phyloP scores from a whole-genome alignment of 2,888 invertebrate genomes.

The Mythimna albipuncta region DNA sequence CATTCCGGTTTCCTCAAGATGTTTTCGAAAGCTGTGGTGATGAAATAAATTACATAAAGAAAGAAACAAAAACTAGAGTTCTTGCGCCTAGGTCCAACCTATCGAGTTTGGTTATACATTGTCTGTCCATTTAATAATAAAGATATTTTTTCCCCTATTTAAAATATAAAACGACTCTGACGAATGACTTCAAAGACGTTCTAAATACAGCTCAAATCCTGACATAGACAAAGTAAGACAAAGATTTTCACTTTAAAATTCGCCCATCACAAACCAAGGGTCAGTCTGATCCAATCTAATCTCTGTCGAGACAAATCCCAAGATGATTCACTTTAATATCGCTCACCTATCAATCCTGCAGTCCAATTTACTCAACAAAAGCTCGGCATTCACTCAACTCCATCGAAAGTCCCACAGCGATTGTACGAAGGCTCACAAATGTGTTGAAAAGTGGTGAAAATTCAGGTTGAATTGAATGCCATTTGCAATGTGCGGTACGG shows the following conservation, averaged over 20 bases:
- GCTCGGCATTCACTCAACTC: conserved; percentile 36
- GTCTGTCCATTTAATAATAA: too few relatives aligned
- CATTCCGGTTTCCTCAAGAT: too few relatives aligned
- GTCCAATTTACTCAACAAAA: conserved; percentile 50
- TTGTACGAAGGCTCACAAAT: conserved; percentile 48
- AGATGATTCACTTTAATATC: conserved; percentile 56
- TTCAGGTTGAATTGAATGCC: conserved; percentile 46
- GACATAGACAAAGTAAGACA: not conserved
- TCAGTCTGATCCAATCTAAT: conserved; percentile 33
- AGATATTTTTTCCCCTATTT: not conserved
- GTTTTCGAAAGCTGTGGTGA: too few relatives aligned
- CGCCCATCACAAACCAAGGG: conserved; percentile 5
- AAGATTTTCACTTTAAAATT: conserved; percentile 21
- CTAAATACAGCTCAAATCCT: not conserved
- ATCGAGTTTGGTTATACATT: not conserved
- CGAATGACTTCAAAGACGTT: not conserved
- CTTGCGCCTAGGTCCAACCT: not conserved
- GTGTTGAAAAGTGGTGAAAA: conserved; percentile 49
- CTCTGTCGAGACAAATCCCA: conserved; percentile 24
- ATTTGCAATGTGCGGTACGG: conserved; percentile 25
- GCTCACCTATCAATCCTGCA: conserved; percentile 48
- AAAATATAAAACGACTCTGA: not conserved
- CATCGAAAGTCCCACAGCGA: conserved; percentile 36
- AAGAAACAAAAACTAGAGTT: not conserved
- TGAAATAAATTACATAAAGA: too few relatives aligned